Conservation (phyloP, 2,113 vertebrate genomes). For the Aythya baeri region DNA sequence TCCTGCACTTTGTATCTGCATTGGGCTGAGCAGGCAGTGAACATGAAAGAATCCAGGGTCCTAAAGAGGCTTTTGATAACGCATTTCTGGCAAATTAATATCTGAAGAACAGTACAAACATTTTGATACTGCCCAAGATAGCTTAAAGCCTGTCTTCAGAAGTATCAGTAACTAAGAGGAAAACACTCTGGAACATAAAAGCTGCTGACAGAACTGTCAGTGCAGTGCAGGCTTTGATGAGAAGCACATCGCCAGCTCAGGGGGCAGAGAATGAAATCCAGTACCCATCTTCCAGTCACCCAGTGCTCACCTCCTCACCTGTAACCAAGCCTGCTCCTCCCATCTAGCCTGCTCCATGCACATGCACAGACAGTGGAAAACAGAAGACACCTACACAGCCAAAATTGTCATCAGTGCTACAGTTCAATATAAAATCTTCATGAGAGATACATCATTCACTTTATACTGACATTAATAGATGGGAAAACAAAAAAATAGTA, state of each 20-base stretch:
- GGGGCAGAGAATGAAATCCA: not conserved
- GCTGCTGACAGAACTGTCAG: constrained; percentile 6
- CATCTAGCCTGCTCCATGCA: not conserved
- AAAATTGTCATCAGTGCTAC: not conserved
- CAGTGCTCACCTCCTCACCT: not conserved
- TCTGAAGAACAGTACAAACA: constrained; percentile 39
- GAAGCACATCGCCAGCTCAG: not conserved
- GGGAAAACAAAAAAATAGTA: not conserved
- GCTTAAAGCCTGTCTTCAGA: constrained; percentile 38
- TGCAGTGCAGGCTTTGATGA: not conserved
- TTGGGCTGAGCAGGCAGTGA: not conserved
- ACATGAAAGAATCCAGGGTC: not conserved
- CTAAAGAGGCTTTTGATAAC: not conserved
- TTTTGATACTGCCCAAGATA: constrained; percentile 24
- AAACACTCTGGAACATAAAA: constrained; percentile 36
- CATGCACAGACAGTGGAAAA: not conserved
- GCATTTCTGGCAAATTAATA: constrained; percentile 25
- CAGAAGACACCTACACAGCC: not conserved
- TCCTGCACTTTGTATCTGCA: not conserved
- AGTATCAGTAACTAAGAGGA: not conserved
- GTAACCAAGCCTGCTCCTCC: not conserved
- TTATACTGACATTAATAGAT: not conserved
- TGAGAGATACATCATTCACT: not conserved
- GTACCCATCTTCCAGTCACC: not conserved
- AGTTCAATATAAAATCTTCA: not conserved